Conservation (phyloP, 2,888 invertebrate genomes). For the Ischnus inquisitorius region DNA sequence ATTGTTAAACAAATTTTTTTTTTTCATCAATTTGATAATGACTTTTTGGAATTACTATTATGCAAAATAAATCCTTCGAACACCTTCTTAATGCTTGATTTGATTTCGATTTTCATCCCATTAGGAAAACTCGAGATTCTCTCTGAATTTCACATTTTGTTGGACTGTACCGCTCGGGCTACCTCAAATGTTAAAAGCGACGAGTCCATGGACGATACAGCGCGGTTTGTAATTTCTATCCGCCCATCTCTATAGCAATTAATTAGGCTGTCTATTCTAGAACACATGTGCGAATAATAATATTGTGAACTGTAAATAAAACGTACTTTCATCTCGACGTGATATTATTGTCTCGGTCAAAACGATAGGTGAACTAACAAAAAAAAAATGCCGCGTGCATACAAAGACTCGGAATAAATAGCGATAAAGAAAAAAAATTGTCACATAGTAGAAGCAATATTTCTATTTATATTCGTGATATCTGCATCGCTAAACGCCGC, state of each 20-base stretch:
- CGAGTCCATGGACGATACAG: not conserved
- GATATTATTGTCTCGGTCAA: not conserved
- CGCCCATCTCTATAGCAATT: conserved; percentile 5
- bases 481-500: not conserved
- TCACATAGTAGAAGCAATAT: not conserved
- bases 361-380: not conserved
- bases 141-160: no score
- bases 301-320: conserved; percentile 26
- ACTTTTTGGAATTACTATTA: no score
- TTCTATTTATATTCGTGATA: conserved; percentile 25
- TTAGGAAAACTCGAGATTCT: no score
- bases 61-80: no score
- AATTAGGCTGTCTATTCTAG: not conserved
- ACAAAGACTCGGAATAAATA: not conserved
- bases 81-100: no score
- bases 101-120: no score
- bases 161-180: no score
- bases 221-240: not conserved
- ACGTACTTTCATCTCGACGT: not conserved
- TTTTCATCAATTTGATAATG: no score
- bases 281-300: conserved; percentile 3
- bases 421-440: not conserved
- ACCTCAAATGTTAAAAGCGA: no score
- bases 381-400: not conserved
- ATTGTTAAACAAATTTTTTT: no score